Evolutionary conservation across 2,113 vertebrate species (phyloP).

Genomic region (Prionailurus viverrinus): DNA sequence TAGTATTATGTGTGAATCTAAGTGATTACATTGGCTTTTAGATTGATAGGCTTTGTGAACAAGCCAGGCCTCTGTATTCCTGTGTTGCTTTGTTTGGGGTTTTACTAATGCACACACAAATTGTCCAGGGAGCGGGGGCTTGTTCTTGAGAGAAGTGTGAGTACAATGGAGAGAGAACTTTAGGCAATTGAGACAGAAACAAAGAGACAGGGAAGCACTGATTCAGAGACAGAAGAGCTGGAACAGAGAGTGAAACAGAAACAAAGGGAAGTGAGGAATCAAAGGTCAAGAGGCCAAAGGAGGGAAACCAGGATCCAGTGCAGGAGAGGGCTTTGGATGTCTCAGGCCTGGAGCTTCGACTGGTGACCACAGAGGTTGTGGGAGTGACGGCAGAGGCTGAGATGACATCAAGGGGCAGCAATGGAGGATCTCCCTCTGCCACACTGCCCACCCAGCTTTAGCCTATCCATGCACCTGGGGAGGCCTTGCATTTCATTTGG

Average conservation of each 20-base stretch:
- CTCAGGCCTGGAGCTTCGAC: neutral
- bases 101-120: constrained; percentile 55
- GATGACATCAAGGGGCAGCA: no score
- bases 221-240: constrained; percentile 48
- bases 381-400: neutral
- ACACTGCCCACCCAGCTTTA: neutral
- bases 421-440: neutral
- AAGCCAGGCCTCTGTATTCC: neutral
- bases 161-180: constrained; percentile 67
- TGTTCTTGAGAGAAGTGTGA: constrained; percentile 68
- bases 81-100: constrained; percentile 54
- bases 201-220: neutral
- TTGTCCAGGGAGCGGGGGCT: constrained; percentile 39
- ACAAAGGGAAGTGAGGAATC: constrained; percentile 40
- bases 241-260: constrained; percentile 64
- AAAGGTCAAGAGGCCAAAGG: neutral
- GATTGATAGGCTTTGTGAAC: constrained; percentile 12
- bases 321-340: neutral
- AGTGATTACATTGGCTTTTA: constrained; percentile 31
- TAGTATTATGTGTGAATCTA: constrained; percentile 38
- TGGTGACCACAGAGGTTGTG: neutral
- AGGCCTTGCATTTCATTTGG: neutral
- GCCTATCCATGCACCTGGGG: neutral
- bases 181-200: constrained; percentile 37
- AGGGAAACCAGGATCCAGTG: neutral